Evolutionary conservation across 2,113 vertebrate species (phyloP).

Genomic region (Suncus etruscus): DNA sequence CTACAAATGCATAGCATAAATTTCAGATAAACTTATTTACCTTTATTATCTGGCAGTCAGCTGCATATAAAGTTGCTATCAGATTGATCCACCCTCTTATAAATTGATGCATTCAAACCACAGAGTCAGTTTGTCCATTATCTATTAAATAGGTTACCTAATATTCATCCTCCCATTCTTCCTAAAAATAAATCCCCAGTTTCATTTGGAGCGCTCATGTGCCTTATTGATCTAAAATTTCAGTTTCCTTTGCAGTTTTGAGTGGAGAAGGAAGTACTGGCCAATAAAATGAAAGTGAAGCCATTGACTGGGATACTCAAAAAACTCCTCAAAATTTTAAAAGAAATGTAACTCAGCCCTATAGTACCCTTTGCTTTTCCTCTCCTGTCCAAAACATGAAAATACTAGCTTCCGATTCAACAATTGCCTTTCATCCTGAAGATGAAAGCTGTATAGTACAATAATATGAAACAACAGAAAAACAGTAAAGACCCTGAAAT

Average conservation of each 20-base stretch:
- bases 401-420: constrained; percentile 1
- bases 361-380: background rate
- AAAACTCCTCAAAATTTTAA: constrained; percentile 19
- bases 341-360: background rate
- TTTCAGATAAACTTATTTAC: constrained; percentile 56
- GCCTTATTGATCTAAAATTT: background rate
- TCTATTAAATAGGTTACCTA: background rate
- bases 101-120: background rate
- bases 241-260: constrained; percentile 23
- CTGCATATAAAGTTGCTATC: background rate
- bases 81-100: background rate
- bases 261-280: background rate
- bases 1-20: constrained; percentile 28
- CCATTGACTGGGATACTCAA: background rate
- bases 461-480: background rate
- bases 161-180: background rate
- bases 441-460: background rate
- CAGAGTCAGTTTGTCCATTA: background rate
- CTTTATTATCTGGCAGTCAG: constrained; percentile 43
- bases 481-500: background rate
- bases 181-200: background rate
- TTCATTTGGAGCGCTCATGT: background rate
- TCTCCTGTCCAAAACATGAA: constrained; percentile 30
- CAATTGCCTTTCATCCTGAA: background rate
- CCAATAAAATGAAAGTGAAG: background rate